Evolutionary conservation across 2,113 vertebrate species (phyloP).

Genomic region (Nannobrachium achirus): DNA sequence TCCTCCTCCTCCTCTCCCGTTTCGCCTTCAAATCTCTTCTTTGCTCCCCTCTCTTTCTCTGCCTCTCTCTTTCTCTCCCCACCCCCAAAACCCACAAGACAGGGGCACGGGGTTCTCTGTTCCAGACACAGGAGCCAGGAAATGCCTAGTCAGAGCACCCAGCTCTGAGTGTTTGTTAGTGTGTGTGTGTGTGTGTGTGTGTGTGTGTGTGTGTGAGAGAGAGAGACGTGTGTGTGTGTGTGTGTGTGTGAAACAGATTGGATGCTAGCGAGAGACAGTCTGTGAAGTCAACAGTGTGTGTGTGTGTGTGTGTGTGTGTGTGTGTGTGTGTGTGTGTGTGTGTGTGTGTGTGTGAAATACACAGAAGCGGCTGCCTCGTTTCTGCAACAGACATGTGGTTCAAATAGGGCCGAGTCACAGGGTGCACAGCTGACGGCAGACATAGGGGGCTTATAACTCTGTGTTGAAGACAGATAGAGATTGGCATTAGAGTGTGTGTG

Average conservation of each 20-base stretch:
- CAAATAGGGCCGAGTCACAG: slow-evolving; percentile 52
- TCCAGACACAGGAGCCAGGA: slow-evolving; percentile 35
- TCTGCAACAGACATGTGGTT: slow-evolving; percentile 48
- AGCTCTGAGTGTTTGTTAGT: neutral
- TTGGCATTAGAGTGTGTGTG: slow-evolving; percentile 4
- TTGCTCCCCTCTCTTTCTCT: slow-evolving; percentile 5
- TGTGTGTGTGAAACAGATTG: too few species aligned
- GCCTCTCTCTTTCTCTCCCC: slow-evolving; percentile 21
- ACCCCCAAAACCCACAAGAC: slow-evolving; percentile 38
- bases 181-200: slow-evolving; percentile 3
- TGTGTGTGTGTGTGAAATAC: slow-evolving; percentile 43
- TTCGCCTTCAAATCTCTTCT: slow-evolving; percentile 7
- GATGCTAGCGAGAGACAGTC: slow-evolving; percentile 8
- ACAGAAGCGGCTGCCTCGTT: slow-evolving; percentile 33
- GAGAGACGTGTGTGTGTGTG: neutral
- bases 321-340: slow-evolving; percentile 34
- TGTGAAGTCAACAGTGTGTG: slow-evolving; percentile 2
- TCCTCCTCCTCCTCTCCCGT: slow-evolving; percentile 33
- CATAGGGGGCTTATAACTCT: slow-evolving; percentile 11
- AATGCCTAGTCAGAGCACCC: slow-evolving; percentile 42
- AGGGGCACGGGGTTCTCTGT: slow-evolving; percentile 34
- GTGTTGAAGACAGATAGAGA: slow-evolving; percentile 15
- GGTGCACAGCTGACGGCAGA: slow-evolving; percentile 34
- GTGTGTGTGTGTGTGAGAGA: neutral
- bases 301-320: slow-evolving; percentile 27